Evolutionary conservation across 2,797 vertebrate species (phyloP), one percentile per base, ranked within the genome.

Genomic region (Gambelia wislizenii): DNA sequence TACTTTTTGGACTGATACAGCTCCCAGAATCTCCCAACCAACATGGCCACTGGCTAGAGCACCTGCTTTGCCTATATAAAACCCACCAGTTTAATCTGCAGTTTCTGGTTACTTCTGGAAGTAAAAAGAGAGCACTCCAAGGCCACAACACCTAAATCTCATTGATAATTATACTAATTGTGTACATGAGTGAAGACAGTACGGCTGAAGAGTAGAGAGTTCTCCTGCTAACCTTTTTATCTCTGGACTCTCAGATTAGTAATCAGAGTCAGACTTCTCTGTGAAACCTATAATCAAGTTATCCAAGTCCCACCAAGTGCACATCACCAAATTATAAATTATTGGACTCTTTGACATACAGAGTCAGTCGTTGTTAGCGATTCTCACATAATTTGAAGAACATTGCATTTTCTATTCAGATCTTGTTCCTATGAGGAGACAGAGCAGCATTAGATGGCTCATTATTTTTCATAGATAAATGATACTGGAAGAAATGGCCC

Each of bases 81-180:
- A 33, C 36, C 8, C 30, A n/a, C n/a, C n/a, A 64, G 80, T 77
- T 52, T 36, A 54, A 7, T 42, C 4, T 36, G 36, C 27, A n/a
- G 47, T n/a, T n/a, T n/a, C n/a, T n/a, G n/a, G n/a, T n/a, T n/a
- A n/a, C n/a, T n/a, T n/a, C n/a, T n/a, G 2, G 78, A 81, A 69
- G 10, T 67, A 67, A 30, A 67, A 30, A 67, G 30, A 67, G 64
- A 74, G 89, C 9, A 67, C 49, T 44, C 64, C 2, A 44, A 56
- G 75, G 44, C 69, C 22, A 33, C 56, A 64, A 81, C 89, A 69
- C 69, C 27, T 75, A 54, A 6, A 74, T 56, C 56, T 75, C 12
- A 67, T 61, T n/a, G 36, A 82, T 89, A 89, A 89, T 89, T 89
- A 82, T 42, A 86, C 54, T 89, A 89, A 86, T 89, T 89, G 84